A percentile compares a stretch with the other conserved stretches of the same genome.
These are phyloP conservation scores for Pyrrhia umbra DNA, from an alignment of 2,888 invertebrate species.

Conservation along the genomic window DNA sequence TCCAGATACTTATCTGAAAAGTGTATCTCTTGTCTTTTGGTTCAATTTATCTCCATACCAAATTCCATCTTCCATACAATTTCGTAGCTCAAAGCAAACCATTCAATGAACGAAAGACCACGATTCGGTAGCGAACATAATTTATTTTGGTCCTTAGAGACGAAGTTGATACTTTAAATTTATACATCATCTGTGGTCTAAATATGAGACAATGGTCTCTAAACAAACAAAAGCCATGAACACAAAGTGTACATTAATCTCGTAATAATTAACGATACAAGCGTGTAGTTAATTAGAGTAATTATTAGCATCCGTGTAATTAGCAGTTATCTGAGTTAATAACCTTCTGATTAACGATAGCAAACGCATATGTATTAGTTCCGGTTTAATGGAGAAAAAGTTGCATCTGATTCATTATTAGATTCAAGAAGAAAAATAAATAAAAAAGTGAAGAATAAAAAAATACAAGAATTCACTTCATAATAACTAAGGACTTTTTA, in stretches of 20 bases:
- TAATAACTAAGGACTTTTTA: too few relatives aligned
- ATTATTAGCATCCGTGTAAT: constrained; percentile 51
- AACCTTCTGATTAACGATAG: constrained; percentile 46
- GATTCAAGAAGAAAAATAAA: constrained; percentile 9
- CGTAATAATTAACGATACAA: constrained; percentile 35
- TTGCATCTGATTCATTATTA: constrained; percentile 14
- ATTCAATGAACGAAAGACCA: neutral
- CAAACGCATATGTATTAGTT: constrained; percentile 36
- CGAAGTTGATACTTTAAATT: neutral
- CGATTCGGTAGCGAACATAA: neutral
- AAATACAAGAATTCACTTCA: too few relatives aligned
- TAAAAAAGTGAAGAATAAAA: neutral
- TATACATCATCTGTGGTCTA: neutral
- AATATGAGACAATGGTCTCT: constrained; percentile 4
- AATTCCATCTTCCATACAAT: neutral
- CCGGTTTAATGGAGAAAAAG: constrained; percentile 30
- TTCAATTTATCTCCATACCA: too few relatives aligned
- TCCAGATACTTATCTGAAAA: too few relatives aligned
- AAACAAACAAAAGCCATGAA: constrained; percentile 20
- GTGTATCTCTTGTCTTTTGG: too few relatives aligned
- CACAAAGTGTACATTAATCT: constrained; percentile 20
- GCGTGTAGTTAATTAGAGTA: constrained; percentile 47
- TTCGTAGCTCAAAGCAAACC: neutral
- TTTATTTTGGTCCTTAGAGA: neutral
- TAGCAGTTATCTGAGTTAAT: constrained; percentile 50